Evolutionary conservation across 1,140 invertebrate species (phyloP), one percentile per base, ranked within the genome.

Genomic region (fruit fly (Drosophila melanogaster)): DNA sequence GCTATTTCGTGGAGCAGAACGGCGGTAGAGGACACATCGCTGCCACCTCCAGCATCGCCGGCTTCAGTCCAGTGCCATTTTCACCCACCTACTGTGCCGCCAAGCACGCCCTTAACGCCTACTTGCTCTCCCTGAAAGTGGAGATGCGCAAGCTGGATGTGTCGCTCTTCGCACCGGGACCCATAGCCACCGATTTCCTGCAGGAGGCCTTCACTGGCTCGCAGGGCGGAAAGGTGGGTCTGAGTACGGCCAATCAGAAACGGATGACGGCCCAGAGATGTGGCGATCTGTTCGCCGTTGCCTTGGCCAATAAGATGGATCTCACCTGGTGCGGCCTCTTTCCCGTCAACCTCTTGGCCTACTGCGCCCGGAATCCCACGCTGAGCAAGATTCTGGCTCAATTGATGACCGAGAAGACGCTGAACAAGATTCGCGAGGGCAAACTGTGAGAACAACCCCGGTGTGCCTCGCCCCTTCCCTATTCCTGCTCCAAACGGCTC

Each of bases 51-150:
- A 97, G 96, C 86, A 66, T 95, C 15, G 95, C 95, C 38, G 96
- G 96, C 12, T 92, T 96, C 60, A 77, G 95, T 41, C 94, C 95
- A 10, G 94, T 94, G 11, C 96, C 97, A 43, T 95, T 93, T 92
- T 97, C 96, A 5, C 95, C 93, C 15, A 95, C 95, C 0, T 98
- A 98, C 87, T 95, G 95, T 54, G 97, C 93, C 8, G 93, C 96
- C 1, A 98, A 98, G 92, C 95, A 96, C 92, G 96, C 97, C 1
- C 80, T 98, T 43, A 96, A 97, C 84, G 97, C 96, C 17, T 97
- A 97, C 79, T 95, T 96, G 77, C 93, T 95, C 60, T 79, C 92
- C 44, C 90, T 97, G 14, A 85, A 94, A 58, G 86, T 92, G n/a
- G 96, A 97, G 91, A 95, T 95, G 84, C 66, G 93, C 0, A 87